These are phyloP conservation scores for Choreutis nemorana DNA, from an alignment of 2,888 invertebrate genomes.

Conservation along the genomic window DNA sequence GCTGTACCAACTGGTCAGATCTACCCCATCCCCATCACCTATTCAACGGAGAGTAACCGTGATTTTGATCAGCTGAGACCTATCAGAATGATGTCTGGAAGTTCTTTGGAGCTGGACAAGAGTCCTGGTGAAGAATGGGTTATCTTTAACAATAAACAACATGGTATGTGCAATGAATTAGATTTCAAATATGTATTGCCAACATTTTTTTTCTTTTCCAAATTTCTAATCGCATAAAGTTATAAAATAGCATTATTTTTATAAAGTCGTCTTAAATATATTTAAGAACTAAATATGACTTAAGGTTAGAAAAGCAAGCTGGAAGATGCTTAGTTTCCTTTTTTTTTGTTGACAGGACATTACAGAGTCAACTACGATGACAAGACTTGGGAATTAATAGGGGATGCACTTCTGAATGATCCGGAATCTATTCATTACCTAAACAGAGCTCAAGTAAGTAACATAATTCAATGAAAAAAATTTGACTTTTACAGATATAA, in stretches of 20 bases:
- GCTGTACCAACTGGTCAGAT: constrained; percentile 28
- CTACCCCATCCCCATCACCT: constrained; percentile 56
- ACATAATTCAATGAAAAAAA: background rate
- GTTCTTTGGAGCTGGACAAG: constrained; percentile 27
- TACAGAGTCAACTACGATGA: constrained; percentile 73
- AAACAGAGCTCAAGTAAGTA: constrained; percentile 75
- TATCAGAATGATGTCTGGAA: constrained; percentile 50
- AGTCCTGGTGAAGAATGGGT: constrained; percentile 60
- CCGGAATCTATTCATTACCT: constrained; percentile 65
- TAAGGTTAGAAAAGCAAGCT: no score
- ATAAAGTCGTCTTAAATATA: no score
- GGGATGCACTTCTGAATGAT: constrained; percentile 31
- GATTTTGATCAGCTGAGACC: constrained; percentile 33
- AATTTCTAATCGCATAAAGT: no score
- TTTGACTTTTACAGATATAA: no score
- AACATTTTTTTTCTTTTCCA: no score
- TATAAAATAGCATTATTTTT: no score
- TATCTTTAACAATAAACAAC: constrained; percentile 70
- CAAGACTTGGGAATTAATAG: constrained; percentile 62
- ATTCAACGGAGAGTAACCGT: constrained; percentile 32
- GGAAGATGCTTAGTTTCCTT: no score
- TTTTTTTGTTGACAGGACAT: no score
- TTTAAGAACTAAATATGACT: no score
- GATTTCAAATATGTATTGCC: background rate
- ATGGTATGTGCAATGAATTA: no score